Evolutionary conservation across 2,888 invertebrate species (phyloP).

Genomic region (Drosophila recens): DNA sequence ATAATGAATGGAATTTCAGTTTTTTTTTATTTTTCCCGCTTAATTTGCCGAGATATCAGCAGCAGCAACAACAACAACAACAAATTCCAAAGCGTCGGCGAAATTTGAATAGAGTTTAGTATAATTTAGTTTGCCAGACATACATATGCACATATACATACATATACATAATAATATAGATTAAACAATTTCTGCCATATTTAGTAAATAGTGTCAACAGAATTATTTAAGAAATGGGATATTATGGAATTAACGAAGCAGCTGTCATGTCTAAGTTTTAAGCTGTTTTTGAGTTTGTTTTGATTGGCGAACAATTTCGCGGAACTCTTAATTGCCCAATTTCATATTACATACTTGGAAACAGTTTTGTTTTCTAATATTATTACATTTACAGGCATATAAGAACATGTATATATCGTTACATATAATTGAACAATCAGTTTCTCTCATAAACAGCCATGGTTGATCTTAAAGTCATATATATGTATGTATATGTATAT

Average conservation of each 20-base stretch:
- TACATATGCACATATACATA: neutral
- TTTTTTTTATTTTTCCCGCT: constrained; percentile 52
- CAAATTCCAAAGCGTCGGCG: constrained; percentile 39
- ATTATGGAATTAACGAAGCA: neutral
- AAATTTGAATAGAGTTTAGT: constrained; percentile 51
- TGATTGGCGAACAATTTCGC: constrained; percentile 10
- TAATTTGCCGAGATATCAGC: constrained; percentile 55
- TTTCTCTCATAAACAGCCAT: constrained; percentile 21
- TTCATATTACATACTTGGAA: constrained; percentile 21
- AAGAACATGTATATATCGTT: neutral
- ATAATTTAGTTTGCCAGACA: constrained; percentile 9
- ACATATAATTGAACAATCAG: constrained; percentile 18
- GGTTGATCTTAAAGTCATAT: neutral
- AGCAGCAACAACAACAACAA: constrained; percentile 8
- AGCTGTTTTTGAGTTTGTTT: constrained; percentile 10
- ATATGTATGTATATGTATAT: constrained; percentile 3
- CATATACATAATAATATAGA: constrained; percentile 7
- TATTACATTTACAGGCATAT: neutral
- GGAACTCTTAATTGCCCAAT: constrained; percentile 16
- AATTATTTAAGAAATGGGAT: constrained; percentile 4
- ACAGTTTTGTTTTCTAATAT: neutral
- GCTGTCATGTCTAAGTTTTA: neutral
- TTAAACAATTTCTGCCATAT: constrained; percentile 10
- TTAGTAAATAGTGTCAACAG: constrained; percentile 2
- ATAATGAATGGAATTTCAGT: constrained; percentile 57